Evolutionary conservation across 1,140 invertebrate genomes (phyloP).

Genomic region (Hylyphantes graminicola): DNA sequence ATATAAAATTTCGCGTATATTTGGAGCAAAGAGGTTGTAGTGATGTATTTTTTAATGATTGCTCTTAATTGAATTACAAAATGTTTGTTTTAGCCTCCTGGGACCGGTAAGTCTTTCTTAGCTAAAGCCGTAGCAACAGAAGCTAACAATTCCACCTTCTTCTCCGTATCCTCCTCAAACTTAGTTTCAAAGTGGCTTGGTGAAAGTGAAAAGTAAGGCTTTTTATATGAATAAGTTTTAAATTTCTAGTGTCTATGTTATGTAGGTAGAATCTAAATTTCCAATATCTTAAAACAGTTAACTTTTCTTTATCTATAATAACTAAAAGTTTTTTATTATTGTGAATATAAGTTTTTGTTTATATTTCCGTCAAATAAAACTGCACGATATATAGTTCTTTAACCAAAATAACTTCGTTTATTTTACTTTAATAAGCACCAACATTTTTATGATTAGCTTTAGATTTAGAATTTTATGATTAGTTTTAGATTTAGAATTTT

Average conservation of each 20-base stretch:
- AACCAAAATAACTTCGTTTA: too few relatives aligned
- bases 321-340: not conserved
- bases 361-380: not conserved
- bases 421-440: not conserved
- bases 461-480: too few relatives aligned
- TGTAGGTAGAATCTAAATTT: not conserved
- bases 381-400: not conserved
- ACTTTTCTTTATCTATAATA: too few relatives aligned
- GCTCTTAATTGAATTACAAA: conserved; percentile 67
- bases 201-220: conserved; percentile 90
- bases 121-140: conserved; percentile 99
- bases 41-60: not conserved
- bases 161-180: conserved; percentile 98
- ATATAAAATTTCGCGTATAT: too few relatives aligned
- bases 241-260: not conserved
- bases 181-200: conserved; percentile 99
- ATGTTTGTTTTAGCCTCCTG: conserved; percentile 88
- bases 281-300: too few relatives aligned
- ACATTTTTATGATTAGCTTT: not conserved
- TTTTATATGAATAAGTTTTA: conserved; percentile 28
- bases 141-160: conserved; percentile 99
- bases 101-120: conserved; percentile 99
- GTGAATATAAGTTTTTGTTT: not conserved
- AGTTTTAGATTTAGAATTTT: too few relatives aligned
- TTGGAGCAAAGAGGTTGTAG: not conserved